Evolutionary conservation across 2,888 invertebrate species (phyloP), one percentile per base, ranked within the genome.

Genomic region (Plebejus argus): DNA sequence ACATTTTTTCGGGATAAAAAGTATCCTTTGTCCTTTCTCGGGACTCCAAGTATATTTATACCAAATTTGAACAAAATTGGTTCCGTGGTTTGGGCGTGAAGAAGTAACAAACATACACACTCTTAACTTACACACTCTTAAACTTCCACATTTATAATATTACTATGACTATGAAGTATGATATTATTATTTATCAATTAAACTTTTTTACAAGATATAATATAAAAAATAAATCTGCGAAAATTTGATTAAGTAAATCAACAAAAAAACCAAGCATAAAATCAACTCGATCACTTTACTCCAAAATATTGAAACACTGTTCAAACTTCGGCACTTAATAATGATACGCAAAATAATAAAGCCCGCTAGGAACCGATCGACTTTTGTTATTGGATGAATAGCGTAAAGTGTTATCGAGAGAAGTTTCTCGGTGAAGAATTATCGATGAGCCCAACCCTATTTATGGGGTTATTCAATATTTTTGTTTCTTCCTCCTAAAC

Each of bases 331-430:
- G 74, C 49, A 74, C 74, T 70, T 71, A 70, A 53, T 49, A 45
- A 77, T 77, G 70, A 35, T 70, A 56, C 70, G 76, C 76, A 77
- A 77, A 77, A 77, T 77, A 77, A 77, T 71, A 56, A 77, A 71
- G 66, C 56, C 20, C 71, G 56, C 77, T 39, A 56, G 15, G 56
- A 70, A 53, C 56, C 56, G 35, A 71, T 77, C 77, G 77, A 77
- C 77, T 77, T 71, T 77, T 77, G 28, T 77, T 77, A 77, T 77
- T 61, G 61, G 76, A 76, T 58, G 58, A 76, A 76, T 61, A 45
- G 74, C 53, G 74, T 53, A 49, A 74, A 74, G 15, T 74, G 74
- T 74, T 74, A 74, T 74, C 74, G 66, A 20, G 66, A 66, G 28
- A 33, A 66, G 66, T 66, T 66, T 66, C 66, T 66, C 15, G 66